Evolutionary conservation across 2,113 vertebrate species (phyloP).

Genomic region (Corydoras maculifer): DNA sequence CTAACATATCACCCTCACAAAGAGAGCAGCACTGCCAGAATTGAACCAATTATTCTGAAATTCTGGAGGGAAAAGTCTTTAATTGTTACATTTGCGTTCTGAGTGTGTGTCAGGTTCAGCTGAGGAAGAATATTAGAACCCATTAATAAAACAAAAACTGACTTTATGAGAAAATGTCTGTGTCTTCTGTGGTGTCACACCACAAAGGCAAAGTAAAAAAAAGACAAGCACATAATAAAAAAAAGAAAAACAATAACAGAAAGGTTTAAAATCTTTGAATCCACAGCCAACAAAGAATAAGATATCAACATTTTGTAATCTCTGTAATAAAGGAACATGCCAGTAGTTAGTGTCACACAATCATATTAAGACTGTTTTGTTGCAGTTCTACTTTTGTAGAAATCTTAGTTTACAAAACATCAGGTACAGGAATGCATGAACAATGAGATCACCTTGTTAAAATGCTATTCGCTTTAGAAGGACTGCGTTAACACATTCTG

Average conservation of each 20-base stretch:
- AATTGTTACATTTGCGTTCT: constrained; percentile 38
- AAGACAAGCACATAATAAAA: not conserved
- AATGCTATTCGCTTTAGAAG: constrained; percentile 3
- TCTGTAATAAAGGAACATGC: constrained; percentile 12
- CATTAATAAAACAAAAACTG: constrained; percentile 54
- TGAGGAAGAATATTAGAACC: constrained; percentile 38
- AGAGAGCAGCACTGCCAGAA: constrained; percentile 5
- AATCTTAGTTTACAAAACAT: constrained; percentile 2
- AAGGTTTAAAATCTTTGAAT: constrained; percentile 9
- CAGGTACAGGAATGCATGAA: not conserved
- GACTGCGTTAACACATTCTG: not conserved
- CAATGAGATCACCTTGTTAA: constrained; percentile 4
- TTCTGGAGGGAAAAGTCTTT: constrained; percentile 17
- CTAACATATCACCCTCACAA: not conserved
- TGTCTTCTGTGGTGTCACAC: constrained; percentile 22
- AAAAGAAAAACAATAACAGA: not conserved
- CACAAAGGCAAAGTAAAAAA: constrained; percentile 15
- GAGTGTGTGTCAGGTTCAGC: constrained; percentile 33
- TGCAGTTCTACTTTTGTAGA: not conserved
- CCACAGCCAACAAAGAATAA: constrained; percentile 4
- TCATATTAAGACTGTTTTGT: not conserved
- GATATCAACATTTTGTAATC: not conserved
- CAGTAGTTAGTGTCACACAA: too few relatives aligned
- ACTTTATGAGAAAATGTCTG: constrained; percentile 62
- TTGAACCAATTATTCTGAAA: not conserved